These are phyloP conservation scores for Drosophila watanabei DNA, from an alignment of 1,140 invertebrate genomes.

Conservation along the genomic window DNA sequence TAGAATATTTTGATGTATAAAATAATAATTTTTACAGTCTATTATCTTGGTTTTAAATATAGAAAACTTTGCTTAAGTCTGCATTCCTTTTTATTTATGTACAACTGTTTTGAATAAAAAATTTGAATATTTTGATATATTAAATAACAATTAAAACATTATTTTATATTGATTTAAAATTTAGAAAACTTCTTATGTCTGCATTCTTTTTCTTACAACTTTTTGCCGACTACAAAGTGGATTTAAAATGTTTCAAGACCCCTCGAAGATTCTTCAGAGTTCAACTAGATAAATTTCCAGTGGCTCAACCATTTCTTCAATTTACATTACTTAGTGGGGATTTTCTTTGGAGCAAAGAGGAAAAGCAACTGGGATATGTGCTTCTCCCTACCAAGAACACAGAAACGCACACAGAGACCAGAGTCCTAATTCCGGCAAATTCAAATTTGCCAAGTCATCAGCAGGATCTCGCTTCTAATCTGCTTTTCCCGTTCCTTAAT, in stretches of 20 bases:
- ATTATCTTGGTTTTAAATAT: too few relatives aligned
- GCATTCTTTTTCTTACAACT: background rate
- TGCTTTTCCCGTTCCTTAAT: conserved; percentile 4
- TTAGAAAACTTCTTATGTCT: too few relatives aligned
- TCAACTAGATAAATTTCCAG: background rate
- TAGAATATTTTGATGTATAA: too few relatives aligned
- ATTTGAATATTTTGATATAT: background rate
- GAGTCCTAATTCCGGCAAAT: conserved; percentile 18
- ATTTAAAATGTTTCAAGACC: too few relatives aligned
- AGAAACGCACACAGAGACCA: background rate
- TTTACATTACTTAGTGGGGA: background rate
- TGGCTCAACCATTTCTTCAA: background rate
- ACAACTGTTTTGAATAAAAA: too few relatives aligned
- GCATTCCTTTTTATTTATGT: too few relatives aligned
- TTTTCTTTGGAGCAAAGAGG: background rate
- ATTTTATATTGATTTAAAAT: background rate
- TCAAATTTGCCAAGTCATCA: conserved; percentile 46
- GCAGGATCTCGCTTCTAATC: conserved; percentile 29
- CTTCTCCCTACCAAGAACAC: background rate
- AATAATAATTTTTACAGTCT: too few relatives aligned
- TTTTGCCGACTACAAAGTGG: background rate
- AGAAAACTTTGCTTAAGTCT: too few relatives aligned
- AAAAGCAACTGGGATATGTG: background rate
- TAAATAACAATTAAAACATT: background rate
- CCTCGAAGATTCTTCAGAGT: background rate